Evolutionary conservation across 2,888 invertebrate species (phyloP), one percentile per base, ranked within the genome.

Genomic region (Ichneumoninae sp.): DNA sequence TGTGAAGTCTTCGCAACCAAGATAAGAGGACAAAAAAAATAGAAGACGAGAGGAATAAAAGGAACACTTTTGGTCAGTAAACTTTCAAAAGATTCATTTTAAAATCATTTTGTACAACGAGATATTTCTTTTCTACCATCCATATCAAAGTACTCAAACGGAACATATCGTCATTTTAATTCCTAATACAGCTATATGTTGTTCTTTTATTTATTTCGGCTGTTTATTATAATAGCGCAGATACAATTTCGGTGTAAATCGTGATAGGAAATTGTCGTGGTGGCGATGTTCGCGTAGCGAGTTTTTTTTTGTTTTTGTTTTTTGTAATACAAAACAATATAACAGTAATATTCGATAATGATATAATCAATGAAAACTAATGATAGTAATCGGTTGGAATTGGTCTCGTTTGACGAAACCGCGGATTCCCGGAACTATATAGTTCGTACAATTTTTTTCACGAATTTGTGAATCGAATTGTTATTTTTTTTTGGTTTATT

Each of bases 101-200:
- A 88, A 86, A 89, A 88, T 85, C 82, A 84, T 87, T 89, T 89
- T 89, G 88, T 90, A 90, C 90, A 90, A 89, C 88, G 89, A 90
- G 86, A 87, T 87, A 86, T 86, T 86, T 85, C 78, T 52, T 83
- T 83, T 86, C 86, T 88, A 86, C 83, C 81, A 82, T 84, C 82
- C 80, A 86, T 88, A 87, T 87, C 69, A 88, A 86, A 87, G 86
- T 86, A 85, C 76, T 70, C 54, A 71, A 86, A 70, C 77, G 83
- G 79, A 83, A 82, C 85, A 82, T 80, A 85, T 84, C 62, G 72
- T 81, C 70, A 81, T 78, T 72, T 81, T 75, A 74, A 81, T 81
- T 84, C 81, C 77, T 81, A 72, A 33, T 78, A 78, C 62, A 72
- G 22, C 65, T 69, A 65, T 72, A 71, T 52, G 52, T 78, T 66